Percentiles rank a stretch among this genome's conserved stretches.
phyloP scores from a whole-genome alignment of 2,113 vertebrate species.

The Saguinus midas region DNA sequence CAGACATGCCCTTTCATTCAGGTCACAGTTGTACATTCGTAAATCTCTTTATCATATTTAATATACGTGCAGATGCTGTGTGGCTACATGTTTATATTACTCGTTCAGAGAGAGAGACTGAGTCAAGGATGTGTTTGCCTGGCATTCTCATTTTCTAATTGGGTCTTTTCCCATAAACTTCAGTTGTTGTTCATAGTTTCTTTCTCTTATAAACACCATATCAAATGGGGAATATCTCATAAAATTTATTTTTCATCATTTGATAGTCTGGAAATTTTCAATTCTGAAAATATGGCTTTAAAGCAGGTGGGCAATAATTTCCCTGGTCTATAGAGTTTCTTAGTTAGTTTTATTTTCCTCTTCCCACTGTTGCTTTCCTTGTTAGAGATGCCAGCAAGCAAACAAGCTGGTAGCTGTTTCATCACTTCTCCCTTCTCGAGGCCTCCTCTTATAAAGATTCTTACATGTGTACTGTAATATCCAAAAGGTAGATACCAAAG shows the following conservation, averaged over 20 bases:
- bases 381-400: not conserved
- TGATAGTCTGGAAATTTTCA: slow-evolving; percentile 3
- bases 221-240: not conserved
- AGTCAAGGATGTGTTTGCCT: slow-evolving; percentile 19
- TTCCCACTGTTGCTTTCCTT: not conserved
- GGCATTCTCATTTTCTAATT: slow-evolving; percentile 41
- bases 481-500: not conserved
- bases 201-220: slow-evolving; percentile 34
- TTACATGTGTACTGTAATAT: not conserved
- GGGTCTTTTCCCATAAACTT: slow-evolving; percentile 42
- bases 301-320: not conserved
- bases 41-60: slow-evolving; percentile 70
- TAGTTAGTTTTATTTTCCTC: not conserved
- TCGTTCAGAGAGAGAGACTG: not conserved
- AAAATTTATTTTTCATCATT: slow-evolving; percentile 36
- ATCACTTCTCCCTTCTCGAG: not conserved
- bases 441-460: not conserved
- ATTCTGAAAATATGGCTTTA: not conserved
- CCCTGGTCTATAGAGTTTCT: not conserved
- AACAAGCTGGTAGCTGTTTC: not conserved
- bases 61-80: slow-evolving; percentile 68
- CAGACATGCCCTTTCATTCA: slow-evolving; percentile 67
- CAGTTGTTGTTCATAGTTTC: slow-evolving; percentile 7
- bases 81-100: slow-evolving; percentile 53
- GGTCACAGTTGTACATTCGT: slow-evolving; percentile 58